Base-by-base conservation (phyloP, 2,888 invertebrate genomes). In the Hypercompe scribonia region DNA sequence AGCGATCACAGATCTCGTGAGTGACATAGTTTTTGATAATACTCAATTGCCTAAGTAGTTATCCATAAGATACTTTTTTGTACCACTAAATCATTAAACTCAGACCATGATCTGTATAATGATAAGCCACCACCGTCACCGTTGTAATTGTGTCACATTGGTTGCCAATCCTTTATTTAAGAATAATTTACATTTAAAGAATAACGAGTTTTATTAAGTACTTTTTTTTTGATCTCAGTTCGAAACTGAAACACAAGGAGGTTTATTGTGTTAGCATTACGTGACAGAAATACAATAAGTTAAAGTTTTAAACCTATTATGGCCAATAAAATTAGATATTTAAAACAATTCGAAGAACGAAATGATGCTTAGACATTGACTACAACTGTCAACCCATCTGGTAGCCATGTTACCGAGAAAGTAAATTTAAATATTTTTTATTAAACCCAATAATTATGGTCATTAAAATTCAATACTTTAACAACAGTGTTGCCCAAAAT, bases 311-410 rank as follows among this genome's bases (percentile, higher is more conserved):
- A 18, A 58, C 34, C 36, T 31, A 24, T 0, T 2, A 46, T n/a
- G n/a, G 65, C 65, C 61, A 71, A 33, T 39, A 74, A 81, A 74
- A 71, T 24, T 34, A 77, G 21, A 71, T 31, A 71, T 84, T 84
- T 76, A 36, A 83, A 83, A 74, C 80, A 80, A 70, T 84, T 84
- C 77, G 36, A 84, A 83, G 76, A 83, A 80, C 68, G 81, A 84
- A 73, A 67, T 36, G 36, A 58, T 34, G 28, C 39, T 71, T 34
- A 31, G 54, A 72, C 65, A 42, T 64, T 66, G 24, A 70, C 11
- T 68, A 67, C 61, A 15, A 61, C 72, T 78, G 80, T 75, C 82
- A 84, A 31, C 13, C 13, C 70, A 18, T 39, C 28, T 67, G 28
- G 18, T 61, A 74, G 61, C 50, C 73, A 83, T 83, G 73, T 72